phyloP scores from a whole-genome alignment of 2,888 invertebrate genomes.

The Proisotoma minuta region DNA sequence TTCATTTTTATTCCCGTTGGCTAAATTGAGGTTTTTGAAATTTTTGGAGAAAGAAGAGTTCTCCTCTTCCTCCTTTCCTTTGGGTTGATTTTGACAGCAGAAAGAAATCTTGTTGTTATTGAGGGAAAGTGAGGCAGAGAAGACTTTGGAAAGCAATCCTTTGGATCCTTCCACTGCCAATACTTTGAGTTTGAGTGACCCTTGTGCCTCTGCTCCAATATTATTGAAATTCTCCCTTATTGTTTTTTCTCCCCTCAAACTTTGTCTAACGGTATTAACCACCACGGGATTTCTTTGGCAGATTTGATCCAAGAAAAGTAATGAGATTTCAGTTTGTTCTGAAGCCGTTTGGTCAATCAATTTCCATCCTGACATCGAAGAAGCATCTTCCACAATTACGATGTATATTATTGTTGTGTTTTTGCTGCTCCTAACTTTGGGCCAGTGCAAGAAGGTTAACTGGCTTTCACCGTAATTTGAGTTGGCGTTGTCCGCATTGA shows the following conservation, averaged over 20 bases:
- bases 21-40: too few species aligned
- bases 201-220: not conserved
- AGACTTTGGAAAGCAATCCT: constrained; percentile 32
- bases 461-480: not conserved
- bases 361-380: constrained; percentile 15
- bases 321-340: constrained; percentile 30
- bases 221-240: constrained; percentile 1
- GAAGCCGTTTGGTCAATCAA: constrained; percentile 35
- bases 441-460: constrained; percentile 10
- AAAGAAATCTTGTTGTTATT: too few species aligned
- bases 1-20: not conserved
- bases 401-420: not conserved
- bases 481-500: not conserved
- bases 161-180: constrained; percentile 25
- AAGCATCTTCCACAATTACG: not conserved
- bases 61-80: too few species aligned
- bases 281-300: constrained; percentile 11
- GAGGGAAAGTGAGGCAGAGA: constrained; percentile 20
- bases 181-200: constrained; percentile 24
- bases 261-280: too few species aligned
- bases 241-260: not conserved
- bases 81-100: not conserved
- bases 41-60: too few species aligned
- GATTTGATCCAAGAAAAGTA: constrained; percentile 13
- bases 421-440: constrained; percentile 1